phyloP scores from a whole-genome alignment of 2,797 vertebrate species.

The Amblyopsis hoosieri region DNA sequence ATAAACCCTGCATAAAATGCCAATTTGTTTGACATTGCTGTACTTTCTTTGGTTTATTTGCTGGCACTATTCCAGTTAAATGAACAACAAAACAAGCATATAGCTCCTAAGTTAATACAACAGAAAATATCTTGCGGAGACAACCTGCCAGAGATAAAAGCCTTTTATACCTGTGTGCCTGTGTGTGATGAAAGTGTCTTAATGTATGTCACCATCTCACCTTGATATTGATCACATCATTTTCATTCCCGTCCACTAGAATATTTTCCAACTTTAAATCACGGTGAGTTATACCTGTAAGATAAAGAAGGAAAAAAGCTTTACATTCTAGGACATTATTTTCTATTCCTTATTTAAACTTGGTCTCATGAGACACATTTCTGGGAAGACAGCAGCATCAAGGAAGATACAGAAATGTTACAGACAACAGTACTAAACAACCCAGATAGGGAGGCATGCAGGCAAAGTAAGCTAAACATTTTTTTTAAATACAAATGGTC shows the following conservation, averaged over 20 bases:
- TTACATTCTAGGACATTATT: constrained; percentile 1
- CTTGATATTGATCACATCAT: constrained; percentile 85
- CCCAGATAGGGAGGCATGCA: too few species aligned
- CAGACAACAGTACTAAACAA: too few species aligned
- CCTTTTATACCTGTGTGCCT: constrained; percentile 35
- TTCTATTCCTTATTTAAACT: too few species aligned
- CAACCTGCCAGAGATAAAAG: constrained; percentile 53
- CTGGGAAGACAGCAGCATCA: too few species aligned
- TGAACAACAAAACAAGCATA: constrained; percentile 45
- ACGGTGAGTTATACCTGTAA: constrained; percentile 84
- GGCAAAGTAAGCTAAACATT: too few species aligned
- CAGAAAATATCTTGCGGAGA: constrained; percentile 44
- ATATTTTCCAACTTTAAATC: constrained; percentile 94
- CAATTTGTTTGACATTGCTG: constrained; percentile 23
- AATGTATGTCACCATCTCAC: constrained; percentile 68
- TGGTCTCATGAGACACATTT: too few species aligned
- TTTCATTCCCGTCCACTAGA: constrained; percentile 82
- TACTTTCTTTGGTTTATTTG: background rate
- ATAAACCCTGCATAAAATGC: constrained; percentile 22
- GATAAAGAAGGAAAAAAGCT: constrained; percentile 12
- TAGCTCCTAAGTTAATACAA: constrained; percentile 5
- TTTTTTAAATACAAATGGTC: too few species aligned
- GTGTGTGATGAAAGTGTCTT: constrained; percentile 15
- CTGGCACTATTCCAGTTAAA: constrained; percentile 16
- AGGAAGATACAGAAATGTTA: too few species aligned